Evolutionary conservation across 23 tunicate species (phyloP), one percentile per base, ranked within the genome.

Genomic region (Halocynthia roretzi): DNA sequence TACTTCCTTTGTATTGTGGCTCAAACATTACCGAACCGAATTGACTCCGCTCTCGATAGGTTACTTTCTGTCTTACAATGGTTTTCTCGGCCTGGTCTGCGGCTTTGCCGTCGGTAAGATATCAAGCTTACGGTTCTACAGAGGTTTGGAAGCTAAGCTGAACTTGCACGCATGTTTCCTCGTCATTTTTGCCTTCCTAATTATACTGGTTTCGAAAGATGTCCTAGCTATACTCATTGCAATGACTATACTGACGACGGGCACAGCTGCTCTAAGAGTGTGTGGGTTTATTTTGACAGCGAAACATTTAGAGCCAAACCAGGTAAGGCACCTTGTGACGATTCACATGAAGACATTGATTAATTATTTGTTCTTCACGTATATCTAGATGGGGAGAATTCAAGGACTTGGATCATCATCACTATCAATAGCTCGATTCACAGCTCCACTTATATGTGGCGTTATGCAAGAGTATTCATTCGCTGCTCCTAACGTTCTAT

Each of bases 401-500:
- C 89, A 79, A 14, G 89, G 89, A 8, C 63, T 84, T 52, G 82
- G 89, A 5, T 78, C 89, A 58, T 84, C 89, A 6, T 63, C 78
- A 52, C 17, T 84, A 0, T 84, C 89, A 11, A 65, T 84, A 15
- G 83, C 89, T 8, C 62, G 89, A 10, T 84, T 81, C 8, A 79
- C 78, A 12, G 89, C 77, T 7, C 89, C 89, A 9, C 62, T 84
- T n/a, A 56, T 71, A 40, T 77, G 69, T 15, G 89, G 89, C 7
- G 62, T 84, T 71, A 31, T 79, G 22, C 89, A 84, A 53, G 89
- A 84, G 48, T 70, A 60, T 51, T 84, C 89, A 6, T 84, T 70
- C 62, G 53, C 83, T 14, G 83, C 83, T 31, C 89, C 89, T 55
- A 73, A 62, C 15, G 20, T 40, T 61, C 48, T 75, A 12, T 64